Base-by-base conservation (phyloP, 2,113 vertebrate species). In the Oncorhynchus gorbuscha region DNA sequence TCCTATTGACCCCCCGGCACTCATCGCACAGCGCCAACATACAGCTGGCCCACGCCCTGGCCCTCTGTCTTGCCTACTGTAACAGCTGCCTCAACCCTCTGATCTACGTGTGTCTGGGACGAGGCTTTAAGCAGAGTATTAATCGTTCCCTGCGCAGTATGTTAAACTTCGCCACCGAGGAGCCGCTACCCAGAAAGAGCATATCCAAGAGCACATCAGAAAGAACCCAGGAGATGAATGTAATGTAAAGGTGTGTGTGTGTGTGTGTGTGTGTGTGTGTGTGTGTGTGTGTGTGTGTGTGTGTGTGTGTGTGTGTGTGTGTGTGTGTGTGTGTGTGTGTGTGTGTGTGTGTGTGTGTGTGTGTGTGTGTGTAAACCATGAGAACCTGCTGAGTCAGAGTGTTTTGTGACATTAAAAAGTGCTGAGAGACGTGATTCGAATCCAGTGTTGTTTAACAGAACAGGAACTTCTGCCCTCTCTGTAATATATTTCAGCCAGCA, bases 11-110 rank as follows among this genome's bases (percentile, higher is more conserved):
- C 0, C 0, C 0, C 0, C 11, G 18, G 0, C 0, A 0, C 0
- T 86, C 90, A 0, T 0, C 0, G 0, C 24, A 85, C 2, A 75
- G 79, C 1, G 69, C 80, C 9, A 24, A 16, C 0, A 20, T 94
- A 0, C 5, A 12, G 2, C 2, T 71, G 0, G 92, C 84, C 0
- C 92, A 96, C 0, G 75, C 88, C 0, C 0, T 96, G 1, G 26
- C 90, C 0, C 39, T 93, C 0, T 94, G 92, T 24, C 26, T 98
- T 0, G 96, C 96, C 0, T 95, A 96, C 9, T 64, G 94, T 79
- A 97, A 97, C 90, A 97, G 97, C 30, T 96, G 96, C 84, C 81
- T 97, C 77, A 98, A 97, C 82, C 97, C 97, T 0, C 4, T 96
- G 75, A 93, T 98, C 73, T 97, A 98, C 0, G 93, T 96, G 5